These are phyloP conservation scores for Podiceps cristatus DNA, from an alignment of 2,113 vertebrate genomes.

Conservation along the genomic window DNA sequence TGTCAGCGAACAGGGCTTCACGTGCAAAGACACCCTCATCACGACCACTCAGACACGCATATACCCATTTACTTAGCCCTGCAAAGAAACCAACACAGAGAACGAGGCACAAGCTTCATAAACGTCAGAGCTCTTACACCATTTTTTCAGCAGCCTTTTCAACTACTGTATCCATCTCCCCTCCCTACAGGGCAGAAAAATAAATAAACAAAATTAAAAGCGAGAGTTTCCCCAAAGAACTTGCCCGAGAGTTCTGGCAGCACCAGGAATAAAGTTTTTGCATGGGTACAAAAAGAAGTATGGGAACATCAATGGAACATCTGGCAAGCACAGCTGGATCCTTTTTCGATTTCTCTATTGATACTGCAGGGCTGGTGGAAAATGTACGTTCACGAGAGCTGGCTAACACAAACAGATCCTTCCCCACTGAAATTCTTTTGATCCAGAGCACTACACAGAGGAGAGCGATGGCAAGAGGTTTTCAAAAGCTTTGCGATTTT, in stretches of 20 bases:
- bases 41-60: neutral
- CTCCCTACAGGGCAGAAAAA: neutral
- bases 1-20: neutral
- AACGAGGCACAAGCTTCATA: neutral
- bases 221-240: conserved; percentile 35
- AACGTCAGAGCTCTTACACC: neutral
- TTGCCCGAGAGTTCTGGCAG: conserved; percentile 27
- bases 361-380: conserved; percentile 7
- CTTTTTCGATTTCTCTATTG: conserved; percentile 37
- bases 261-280: conserved; percentile 53
- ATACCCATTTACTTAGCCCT: neutral
- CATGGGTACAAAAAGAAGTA: conserved; percentile 8
- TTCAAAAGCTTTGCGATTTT: neutral
- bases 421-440: neutral
- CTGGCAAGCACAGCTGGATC: conserved; percentile 51
- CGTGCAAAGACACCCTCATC: neutral
- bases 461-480: neutral
- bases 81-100: neutral
- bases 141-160: neutral
- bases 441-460: conserved; percentile 4
- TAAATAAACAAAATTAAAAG: neutral
- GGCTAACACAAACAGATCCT: neutral
- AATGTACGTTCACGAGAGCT: neutral
- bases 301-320: conserved; percentile 40
- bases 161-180: neutral